Evolutionary conservation across 1,140 invertebrate species (phyloP), one percentile per base, ranked within the genome.

Genomic region (Carposina sasakii): DNA sequence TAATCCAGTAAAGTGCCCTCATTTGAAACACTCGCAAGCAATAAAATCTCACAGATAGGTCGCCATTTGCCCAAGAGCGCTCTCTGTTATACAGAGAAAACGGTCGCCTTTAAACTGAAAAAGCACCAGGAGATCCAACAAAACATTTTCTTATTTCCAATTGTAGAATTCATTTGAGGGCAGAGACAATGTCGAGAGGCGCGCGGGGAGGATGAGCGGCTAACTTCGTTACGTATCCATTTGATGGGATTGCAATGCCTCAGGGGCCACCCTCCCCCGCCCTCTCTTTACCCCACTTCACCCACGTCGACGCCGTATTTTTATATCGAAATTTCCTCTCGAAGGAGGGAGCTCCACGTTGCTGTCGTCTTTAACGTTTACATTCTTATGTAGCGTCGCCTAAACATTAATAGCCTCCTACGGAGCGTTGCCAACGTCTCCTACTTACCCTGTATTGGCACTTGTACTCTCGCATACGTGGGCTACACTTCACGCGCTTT

Each of bases 131-230:
- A 63, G 67, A 67, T 75, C 67, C 77, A 76, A 81, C 75, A 81
- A 82, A 84, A 81, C 75, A 81, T 81, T 84, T 82, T 81, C 76
- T 82, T 84, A 82, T 81, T 81, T 82, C 76, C 76, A 81, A 82
- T 81, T 79, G 76, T 82, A 82, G 76, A 81, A 82, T 81, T 81
- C 76, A 81, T 79, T 84, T 79, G 79, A 81, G 76, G 83, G 77
- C 70, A 84, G 83, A 78, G 75, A 54, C 52, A 81, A 81, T 78
- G 76, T 81, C 75, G 77, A 59, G 71, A 49, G 63, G 67, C 68
- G 67, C 63, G 73, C 63, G 74, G 75, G 73, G 76, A 75, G 76
- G 74, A 73, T 74, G 76, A 71, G 67, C 68, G 81, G 79, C 76
- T 83, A 85, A 85, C 85, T 85, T 85, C 83, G 75, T 87, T 85